phyloP scores from a whole-genome alignment of 2,888 invertebrate species.

The Steinernema carpocapsae region DNA sequence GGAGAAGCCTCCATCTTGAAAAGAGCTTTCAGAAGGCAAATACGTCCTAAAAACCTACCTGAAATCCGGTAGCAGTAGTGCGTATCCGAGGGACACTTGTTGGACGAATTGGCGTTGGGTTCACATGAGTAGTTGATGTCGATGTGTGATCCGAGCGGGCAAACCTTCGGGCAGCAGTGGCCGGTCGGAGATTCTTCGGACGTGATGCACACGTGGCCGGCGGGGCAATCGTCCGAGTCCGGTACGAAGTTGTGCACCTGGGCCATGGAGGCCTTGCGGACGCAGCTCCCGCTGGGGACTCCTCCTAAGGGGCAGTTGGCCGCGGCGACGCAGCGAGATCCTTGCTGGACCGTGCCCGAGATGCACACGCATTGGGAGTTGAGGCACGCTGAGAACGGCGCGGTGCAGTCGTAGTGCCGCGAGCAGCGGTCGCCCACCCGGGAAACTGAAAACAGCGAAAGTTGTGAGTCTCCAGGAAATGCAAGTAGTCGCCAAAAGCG shows the following conservation, averaged over 20 bases:
- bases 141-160: constrained; percentile 61
- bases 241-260: constrained; percentile 43
- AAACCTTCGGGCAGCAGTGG: constrained; percentile 67
- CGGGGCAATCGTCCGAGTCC: constrained; percentile 28
- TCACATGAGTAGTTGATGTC: constrained; percentile 52
- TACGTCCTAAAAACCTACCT: constrained; percentile 53
- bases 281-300: constrained; percentile 60
- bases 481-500: background rate
- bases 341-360: constrained; percentile 63
- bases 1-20: constrained; percentile 56
- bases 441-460: constrained; percentile 50
- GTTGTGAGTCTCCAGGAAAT: background rate
- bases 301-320: constrained; percentile 67
- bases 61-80: constrained; percentile 67
- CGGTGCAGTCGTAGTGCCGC: constrained; percentile 67
- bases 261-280: constrained; percentile 50
- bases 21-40: background rate
- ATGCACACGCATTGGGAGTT: constrained; percentile 68
- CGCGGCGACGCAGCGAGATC: constrained; percentile 64
- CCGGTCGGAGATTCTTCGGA: constrained; percentile 64
- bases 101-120: constrained; percentile 45
- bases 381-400: constrained; percentile 67
- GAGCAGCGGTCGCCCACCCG: constrained; percentile 67
- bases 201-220: constrained; percentile 51
- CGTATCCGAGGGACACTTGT: constrained; percentile 64